Percentiles rank a stretch among this genome's conserved stretches.
Evolutionary conservation across 2,888 invertebrate species (phyloP).

Genomic region (Lobophora halterata): DNA sequence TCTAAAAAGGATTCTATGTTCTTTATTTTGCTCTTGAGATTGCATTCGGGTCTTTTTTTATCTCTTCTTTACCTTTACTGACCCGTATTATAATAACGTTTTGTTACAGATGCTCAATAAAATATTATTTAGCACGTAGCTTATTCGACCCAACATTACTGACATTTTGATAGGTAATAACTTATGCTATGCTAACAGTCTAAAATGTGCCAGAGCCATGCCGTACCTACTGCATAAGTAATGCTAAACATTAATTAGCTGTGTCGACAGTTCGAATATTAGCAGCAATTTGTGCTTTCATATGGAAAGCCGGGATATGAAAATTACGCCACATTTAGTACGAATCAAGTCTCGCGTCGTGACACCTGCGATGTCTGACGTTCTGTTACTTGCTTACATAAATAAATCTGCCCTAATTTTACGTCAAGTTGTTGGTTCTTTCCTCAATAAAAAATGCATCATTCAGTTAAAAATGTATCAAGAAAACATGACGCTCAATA

Average conservation of each 20-base stretch:
- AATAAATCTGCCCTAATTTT: too few species aligned
- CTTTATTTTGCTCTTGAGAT: too few species aligned
- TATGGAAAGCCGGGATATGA: not conserved
- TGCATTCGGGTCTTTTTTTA: too few species aligned
- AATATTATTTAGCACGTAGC: too few species aligned
- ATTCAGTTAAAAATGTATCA: too few species aligned
- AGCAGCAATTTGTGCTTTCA: constrained; percentile 31
- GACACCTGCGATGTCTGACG: not conserved
- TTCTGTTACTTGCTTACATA: not conserved
- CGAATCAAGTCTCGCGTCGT: not conserved
- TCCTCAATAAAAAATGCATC: too few species aligned
- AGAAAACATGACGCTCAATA: too few species aligned
- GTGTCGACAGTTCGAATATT: constrained; percentile 47
- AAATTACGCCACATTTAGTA: not conserved
- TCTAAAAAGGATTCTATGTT: too few species aligned
- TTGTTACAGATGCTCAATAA: too few species aligned
- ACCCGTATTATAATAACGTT: too few species aligned
- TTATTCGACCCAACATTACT: constrained; percentile 1
- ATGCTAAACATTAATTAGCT: constrained; percentile 39
- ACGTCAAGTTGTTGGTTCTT: too few species aligned
- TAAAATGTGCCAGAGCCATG: constrained; percentile 10
- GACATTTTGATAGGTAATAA: not conserved
- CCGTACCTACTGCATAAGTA: constrained; percentile 2
- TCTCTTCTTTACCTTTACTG: too few species aligned
- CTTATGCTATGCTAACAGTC: not conserved